phyloP scores from a whole-genome alignment of 1,140 invertebrate genomes.

The Saccostrea cuccullata region DNA sequence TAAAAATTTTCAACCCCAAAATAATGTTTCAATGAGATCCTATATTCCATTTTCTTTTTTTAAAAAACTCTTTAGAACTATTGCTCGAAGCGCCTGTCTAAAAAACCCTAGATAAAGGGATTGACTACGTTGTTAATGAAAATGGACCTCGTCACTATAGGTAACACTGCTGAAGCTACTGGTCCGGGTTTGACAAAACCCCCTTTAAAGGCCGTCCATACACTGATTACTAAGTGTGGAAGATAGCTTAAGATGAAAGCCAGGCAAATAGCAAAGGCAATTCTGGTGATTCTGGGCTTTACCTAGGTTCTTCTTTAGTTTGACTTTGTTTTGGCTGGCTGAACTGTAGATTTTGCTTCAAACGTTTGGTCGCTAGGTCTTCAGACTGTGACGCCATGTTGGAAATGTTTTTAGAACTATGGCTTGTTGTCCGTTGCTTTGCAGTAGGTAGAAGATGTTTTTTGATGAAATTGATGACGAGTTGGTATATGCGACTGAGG shows the following conservation, averaged over 20 bases:
- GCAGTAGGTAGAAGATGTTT: no score
- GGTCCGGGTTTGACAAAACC: constrained; percentile 52
- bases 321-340: not conserved
- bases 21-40: no score
- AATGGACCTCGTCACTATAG: constrained; percentile 64
- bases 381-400: not conserved
- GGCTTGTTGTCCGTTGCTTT: no score
- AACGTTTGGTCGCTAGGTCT: not conserved
- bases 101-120: constrained; percentile 68
- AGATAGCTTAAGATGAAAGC: constrained; percentile 68
- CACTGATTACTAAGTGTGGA: constrained; percentile 62
- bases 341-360: not conserved
- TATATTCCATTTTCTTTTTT: not conserved
- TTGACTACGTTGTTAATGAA: constrained; percentile 64
- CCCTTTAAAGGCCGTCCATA: constrained; percentile 61
- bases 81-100: constrained; percentile 59
- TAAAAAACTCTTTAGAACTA: not conserved
- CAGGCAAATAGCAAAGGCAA: no score
- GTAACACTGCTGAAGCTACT: constrained; percentile 58
- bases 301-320: constrained; percentile 15
- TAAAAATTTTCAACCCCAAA: no score
- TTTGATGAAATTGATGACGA: no score
- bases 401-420: not conserved
- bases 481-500: no score
- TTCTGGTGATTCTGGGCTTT: constrained; percentile 60